Conservation (phyloP, 2,888 invertebrate species). For the Notodonta ziczac region DNA sequence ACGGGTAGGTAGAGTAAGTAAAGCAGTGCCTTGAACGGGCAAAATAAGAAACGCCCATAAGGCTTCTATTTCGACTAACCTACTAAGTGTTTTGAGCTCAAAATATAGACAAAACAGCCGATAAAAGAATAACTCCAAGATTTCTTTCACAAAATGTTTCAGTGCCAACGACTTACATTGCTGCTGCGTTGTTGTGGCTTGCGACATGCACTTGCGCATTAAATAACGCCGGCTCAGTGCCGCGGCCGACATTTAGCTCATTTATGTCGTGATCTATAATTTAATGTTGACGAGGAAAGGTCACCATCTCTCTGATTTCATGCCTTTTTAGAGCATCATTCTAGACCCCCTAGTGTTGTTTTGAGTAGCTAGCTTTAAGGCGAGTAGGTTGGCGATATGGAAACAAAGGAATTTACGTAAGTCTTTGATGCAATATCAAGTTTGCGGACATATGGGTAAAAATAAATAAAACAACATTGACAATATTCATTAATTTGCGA, state of each 20-base stretch:
- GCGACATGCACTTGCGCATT: constrained; percentile 6
- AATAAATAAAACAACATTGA: constrained; percentile 7
- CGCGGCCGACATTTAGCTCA: constrained; percentile 4
- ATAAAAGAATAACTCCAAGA: not conserved
- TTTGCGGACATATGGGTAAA: not conserved
- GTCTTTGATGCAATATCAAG: too few species aligned
- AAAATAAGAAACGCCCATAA: too few species aligned
- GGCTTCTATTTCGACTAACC: too few species aligned
- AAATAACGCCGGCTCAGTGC: not conserved
- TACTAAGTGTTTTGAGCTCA: too few species aligned
- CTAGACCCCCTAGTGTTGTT: too few species aligned
- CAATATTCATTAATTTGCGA: not conserved
- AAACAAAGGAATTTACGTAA: too few species aligned
- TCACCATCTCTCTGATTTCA: not conserved
- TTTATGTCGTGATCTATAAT: not conserved
- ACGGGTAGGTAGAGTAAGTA: too few species aligned
- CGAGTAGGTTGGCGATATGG: too few species aligned
- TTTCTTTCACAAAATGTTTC: not conserved
- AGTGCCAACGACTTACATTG: not conserved
- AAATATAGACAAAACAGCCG: too few species aligned
- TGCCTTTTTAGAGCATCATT: not conserved
- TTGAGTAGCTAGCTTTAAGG: too few species aligned
- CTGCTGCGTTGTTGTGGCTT: not conserved
- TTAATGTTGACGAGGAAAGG: not conserved
- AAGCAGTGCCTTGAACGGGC: too few species aligned